phyloP scores from a whole-genome alignment of 1,140 invertebrate genomes.

The Hesperophylax magnus region DNA sequence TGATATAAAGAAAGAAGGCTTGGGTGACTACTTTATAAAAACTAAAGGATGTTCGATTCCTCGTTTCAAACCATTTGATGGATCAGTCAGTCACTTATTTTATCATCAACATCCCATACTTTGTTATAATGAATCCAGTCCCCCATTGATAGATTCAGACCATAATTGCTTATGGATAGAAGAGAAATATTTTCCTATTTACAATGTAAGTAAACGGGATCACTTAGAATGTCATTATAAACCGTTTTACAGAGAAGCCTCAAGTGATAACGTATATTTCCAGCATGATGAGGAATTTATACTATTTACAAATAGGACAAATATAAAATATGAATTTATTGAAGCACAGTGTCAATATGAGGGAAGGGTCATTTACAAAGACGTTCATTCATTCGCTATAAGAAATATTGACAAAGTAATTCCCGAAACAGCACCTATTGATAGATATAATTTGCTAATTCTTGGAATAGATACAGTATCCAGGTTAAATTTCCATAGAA shows the following conservation, averaged over 20 bases:
- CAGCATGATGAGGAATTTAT: slow-evolving; percentile 63
- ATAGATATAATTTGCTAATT: slow-evolving; percentile 77
- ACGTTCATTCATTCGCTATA: slow-evolving; percentile 78
- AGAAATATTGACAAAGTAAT: slow-evolving; percentile 60
- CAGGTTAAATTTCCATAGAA: slow-evolving; percentile 85
- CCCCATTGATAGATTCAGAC: slow-evolving; percentile 75
- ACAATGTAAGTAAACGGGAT: slow-evolving; percentile 69
- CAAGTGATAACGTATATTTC: slow-evolving; percentile 65
- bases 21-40: slow-evolving; percentile 76
- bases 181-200: slow-evolving; percentile 66
- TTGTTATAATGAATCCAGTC: slow-evolving; percentile 62
- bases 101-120: slow-evolving; percentile 63
- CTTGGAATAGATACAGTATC: slow-evolving; percentile 91
- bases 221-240: slow-evolving; percentile 76
- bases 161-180: slow-evolving; percentile 73
- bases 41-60: slow-evolving; percentile 86
- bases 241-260: slow-evolving; percentile 71
- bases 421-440: slow-evolving; percentile 46
- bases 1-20: too few species aligned
- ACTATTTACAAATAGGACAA: slow-evolving; percentile 63
- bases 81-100: slow-evolving; percentile 65
- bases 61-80: slow-evolving; percentile 79
- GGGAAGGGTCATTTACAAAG: slow-evolving; percentile 72
- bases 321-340: slow-evolving; percentile 74
- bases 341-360: slow-evolving; percentile 73